Conservation (phyloP, 2,113 vertebrate species). For the Channa maculata region DNA sequence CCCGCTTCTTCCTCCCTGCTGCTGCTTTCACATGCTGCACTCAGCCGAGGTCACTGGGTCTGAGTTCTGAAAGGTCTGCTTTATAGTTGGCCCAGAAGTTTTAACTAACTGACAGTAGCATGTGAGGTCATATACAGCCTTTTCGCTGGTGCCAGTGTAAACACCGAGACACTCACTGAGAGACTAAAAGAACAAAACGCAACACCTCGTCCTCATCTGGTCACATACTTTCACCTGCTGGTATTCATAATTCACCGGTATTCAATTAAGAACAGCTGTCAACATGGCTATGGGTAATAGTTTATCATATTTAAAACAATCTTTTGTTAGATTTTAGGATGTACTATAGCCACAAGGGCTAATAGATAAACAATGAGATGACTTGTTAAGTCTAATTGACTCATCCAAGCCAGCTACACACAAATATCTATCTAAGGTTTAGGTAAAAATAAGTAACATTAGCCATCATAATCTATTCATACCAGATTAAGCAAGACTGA, state of each 20-base stretch:
- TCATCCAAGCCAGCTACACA: too few relatives aligned
- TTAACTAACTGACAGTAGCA: slow-evolving; percentile 5
- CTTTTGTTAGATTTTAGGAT: not conserved
- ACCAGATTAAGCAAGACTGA: too few relatives aligned
- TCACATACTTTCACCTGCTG: not conserved
- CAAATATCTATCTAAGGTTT: too few relatives aligned
- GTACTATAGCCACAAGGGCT: not conserved
- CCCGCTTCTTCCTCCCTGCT: slow-evolving; percentile 13
- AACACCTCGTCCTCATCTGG: not conserved
- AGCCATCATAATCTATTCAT: too few relatives aligned
- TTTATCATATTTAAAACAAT: not conserved
- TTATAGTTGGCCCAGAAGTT: slow-evolving; percentile 9
- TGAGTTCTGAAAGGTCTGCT: slow-evolving; percentile 37
- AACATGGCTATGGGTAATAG: not conserved
- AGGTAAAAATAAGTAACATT: too few relatives aligned
- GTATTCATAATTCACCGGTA: not conserved
- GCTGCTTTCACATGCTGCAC: slow-evolving; percentile 29
- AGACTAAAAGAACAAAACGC: too few relatives aligned
- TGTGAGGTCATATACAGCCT: slow-evolving; percentile 9
- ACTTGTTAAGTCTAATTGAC: too few relatives aligned
- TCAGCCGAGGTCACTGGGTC: slow-evolving; percentile 49
- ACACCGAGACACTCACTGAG: too few relatives aligned
- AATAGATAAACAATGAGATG: not conserved
- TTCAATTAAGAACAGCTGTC: too few relatives aligned
- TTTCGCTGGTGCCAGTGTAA: not conserved